Base-by-base conservation (phyloP, 1,140 invertebrate genomes). In the Bombyx mandarina region DNA sequence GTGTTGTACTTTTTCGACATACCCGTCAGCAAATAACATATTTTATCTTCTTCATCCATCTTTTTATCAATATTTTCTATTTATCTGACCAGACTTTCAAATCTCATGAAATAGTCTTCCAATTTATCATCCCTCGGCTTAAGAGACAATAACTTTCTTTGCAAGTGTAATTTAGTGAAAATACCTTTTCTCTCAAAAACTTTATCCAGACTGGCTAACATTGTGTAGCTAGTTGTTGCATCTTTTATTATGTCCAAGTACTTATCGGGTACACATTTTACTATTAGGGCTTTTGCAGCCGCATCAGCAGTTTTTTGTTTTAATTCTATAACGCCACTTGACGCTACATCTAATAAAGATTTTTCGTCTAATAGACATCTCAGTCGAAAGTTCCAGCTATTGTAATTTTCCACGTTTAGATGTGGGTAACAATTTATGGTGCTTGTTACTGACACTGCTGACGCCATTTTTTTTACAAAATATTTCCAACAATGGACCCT, bases 31-130 rank as follows among this genome's bases (percentile, higher is more conserved):
- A 18, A 18, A 18, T 18, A 18, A 18, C 12, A 18, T 18, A 18
- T 18, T 18, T 18, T 18, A 18, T 18, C 12, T 18, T 18, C 12
- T 18, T 18, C 12, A 18, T 18, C 12, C 12, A 18, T 18, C 12
- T 18, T 46, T 46, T 46, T 46, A 46, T 46, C 45, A 8, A 46
- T 46, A 46, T 46, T 46, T 46, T 46, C 45, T 46, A 46, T 46
- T 46, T 46, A 7, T 46, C 45, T 46, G 7, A 8, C 45, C 7
- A 8, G 10, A 46, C 12, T 18, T 18, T 18, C 12, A 18, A 18
- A 18, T 18, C 12, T 18, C 12, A 18, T 18, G 12, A 18, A 18
- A 18, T 18, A 18, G 12, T 18, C 12, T 18, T 18, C 12, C 12
- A 18, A 18, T 18, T 18, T 18, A 18, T 18, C 12, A 18, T 18